Base-by-base conservation (phyloP, 2,797 vertebrate genomes). In the Lagorchestes hirsutus region DNA sequence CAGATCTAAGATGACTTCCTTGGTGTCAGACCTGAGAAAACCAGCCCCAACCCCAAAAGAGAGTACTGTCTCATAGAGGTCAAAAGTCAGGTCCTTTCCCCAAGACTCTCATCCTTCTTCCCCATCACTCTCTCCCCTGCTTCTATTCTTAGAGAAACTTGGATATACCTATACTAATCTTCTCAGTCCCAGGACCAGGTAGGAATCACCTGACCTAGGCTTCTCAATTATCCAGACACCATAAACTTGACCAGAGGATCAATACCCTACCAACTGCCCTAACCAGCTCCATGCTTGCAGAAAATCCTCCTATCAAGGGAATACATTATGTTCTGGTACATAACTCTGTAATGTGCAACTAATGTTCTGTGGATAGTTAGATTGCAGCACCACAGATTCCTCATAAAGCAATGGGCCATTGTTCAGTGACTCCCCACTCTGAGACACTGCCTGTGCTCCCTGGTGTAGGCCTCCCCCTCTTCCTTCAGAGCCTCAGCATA, bases 361-460 rank as follows among this genome's bases (percentile, higher is more conserved):
- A 96, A 98, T 92, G 96, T 94, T 94, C 97, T 97, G 95, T 96
- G 96, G 92, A 97, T 58, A 96, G 93, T 97, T 97, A 95, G 94
- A 58, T 67, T 29, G 92, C 28, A 0, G 29, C 12, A 0, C 22
- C 50, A 22, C 57, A 0, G 0, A 6, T 0, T 93, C 40, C 87
- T 59, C 14, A 9, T 5, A 28, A 28, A 55, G n/a, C 1, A 54
- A 93, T 46, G 3, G 0, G 0, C 59, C 3, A 0, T 52, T 54
- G 14, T 58, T 3, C n/a, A 13, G 12, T 5, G 0, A 52, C 1
- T 0, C 57, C 82, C 40, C 34, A 54, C 28, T 91, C 0, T 0
- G 56, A 92, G 58, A 54, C 3, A 0, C 13, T 3, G 55, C 8
- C 10, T 16, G 5, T 55, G 55, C 28, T 12, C 55, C 55, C 9